Evolutionary conservation across 2,888 invertebrate genomes (phyloP).

Genomic region (Chymomyza procnemis): DNA sequence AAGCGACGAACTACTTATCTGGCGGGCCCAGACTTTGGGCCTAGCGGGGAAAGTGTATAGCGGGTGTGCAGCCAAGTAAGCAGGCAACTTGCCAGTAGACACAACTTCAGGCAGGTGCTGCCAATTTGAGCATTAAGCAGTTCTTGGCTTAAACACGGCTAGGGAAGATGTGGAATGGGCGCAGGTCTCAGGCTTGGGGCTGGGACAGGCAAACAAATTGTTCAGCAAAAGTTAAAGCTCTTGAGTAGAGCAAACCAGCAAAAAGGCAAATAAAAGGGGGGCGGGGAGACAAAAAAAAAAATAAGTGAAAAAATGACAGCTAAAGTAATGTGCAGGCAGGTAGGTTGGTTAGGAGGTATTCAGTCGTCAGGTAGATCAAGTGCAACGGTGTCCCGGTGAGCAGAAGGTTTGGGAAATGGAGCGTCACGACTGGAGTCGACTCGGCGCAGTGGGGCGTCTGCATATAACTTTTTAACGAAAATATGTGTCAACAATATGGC

Average conservation of each 20-base stretch:
- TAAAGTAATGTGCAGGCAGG: conserved; percentile 47
- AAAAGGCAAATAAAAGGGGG: conserved; percentile 33
- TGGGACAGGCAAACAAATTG: conserved; percentile 55
- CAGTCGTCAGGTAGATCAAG: conserved; percentile 38
- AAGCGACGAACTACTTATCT: conserved; percentile 57
- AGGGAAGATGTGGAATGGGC: not conserved
- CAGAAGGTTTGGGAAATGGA: not conserved
- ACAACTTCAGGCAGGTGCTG: conserved; percentile 60
- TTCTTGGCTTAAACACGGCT: conserved; percentile 14
- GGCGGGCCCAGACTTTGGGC: conserved; percentile 37
- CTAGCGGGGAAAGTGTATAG: not conserved
- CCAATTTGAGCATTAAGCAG: conserved; percentile 68
- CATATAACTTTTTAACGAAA: conserved; percentile 51
- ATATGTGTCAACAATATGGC: conserved; percentile 72
- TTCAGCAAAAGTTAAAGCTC: conserved; percentile 68
- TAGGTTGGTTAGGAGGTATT: not conserved
- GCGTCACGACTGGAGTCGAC: not conserved
- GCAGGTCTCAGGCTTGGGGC: no score
- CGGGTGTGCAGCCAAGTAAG: conserved; percentile 28
- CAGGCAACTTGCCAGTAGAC: not conserved
- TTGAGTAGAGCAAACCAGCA: conserved; percentile 43
- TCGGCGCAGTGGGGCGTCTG: conserved; percentile 26
- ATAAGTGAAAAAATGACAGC: conserved; percentile 50
- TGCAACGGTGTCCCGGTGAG: conserved; percentile 32
- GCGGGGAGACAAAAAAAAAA: not conserved